These are phyloP conservation scores for Labeo catla DNA, from an alignment of 2,113 vertebrate genomes.

Conservation along the genomic window DNA sequence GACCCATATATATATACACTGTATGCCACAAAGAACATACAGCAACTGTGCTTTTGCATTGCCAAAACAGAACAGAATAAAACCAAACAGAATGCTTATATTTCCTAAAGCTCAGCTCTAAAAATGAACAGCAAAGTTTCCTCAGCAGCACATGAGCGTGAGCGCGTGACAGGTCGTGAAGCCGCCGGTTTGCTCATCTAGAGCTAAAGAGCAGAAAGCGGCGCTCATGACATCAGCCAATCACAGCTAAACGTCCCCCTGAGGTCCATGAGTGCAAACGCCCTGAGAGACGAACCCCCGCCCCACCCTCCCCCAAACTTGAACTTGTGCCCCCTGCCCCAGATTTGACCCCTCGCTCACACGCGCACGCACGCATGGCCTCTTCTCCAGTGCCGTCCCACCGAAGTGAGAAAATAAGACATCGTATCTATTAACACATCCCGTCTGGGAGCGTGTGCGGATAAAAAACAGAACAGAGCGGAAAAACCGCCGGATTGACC, in stretches of 20 bases:
- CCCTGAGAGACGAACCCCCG: background rate
- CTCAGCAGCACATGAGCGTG: background rate
- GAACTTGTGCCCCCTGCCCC: constrained; percentile 50
- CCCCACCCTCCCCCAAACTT: constrained; percentile 27
- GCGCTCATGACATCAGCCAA: constrained; percentile 22
- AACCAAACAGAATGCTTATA: background rate
- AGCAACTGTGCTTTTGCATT: background rate
- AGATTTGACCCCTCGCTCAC: constrained; percentile 41
- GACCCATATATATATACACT: background rate
- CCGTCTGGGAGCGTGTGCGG: constrained; percentile 2
- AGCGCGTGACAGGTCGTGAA: background rate
- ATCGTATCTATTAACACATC: constrained; percentile 35
- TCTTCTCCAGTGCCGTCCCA: background rate
- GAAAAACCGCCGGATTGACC: background rate
- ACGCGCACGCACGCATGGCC: background rate
- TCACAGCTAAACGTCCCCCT: constrained; percentile 25
- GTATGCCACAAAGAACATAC: background rate
- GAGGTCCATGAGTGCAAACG: constrained; percentile 14
- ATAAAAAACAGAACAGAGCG: background rate
- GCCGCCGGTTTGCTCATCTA: background rate
- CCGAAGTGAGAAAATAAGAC: constrained; percentile 31
- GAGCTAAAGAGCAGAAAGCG: constrained; percentile 5
- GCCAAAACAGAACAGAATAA: background rate
- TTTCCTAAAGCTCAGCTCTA: background rate
- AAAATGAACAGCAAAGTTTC: background rate